These are phyloP conservation scores for Epinephelus lanceolatus DNA, from an alignment of 2,113 vertebrate genomes.

Conservation along the genomic window DNA sequence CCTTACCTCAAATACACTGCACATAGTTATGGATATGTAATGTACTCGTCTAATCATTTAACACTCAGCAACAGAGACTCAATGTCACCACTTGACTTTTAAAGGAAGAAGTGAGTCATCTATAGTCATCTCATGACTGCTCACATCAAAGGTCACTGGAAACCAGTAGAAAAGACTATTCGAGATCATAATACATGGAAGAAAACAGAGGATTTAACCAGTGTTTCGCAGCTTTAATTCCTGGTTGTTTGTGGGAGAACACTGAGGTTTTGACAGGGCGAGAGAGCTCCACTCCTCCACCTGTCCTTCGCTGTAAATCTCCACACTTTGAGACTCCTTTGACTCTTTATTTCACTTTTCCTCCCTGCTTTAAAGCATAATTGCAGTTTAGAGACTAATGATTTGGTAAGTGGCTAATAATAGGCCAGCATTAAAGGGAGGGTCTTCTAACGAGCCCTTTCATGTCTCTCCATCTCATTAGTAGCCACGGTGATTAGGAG, in stretches of 20 bases:
- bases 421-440: constrained; percentile 59
- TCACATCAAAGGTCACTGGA: not conserved
- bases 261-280: not conserved
- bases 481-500: constrained; percentile 71
- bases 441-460: constrained; percentile 73
- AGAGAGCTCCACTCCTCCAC: constrained; percentile 1
- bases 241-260: not conserved
- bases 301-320: not conserved
- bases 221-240: not conserved
- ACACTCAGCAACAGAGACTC: too few relatives aligned
- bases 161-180: not conserved
- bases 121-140: not conserved
- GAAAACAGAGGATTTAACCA: not conserved
- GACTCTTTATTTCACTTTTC: constrained; percentile 39
- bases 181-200: not conserved
- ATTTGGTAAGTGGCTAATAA: constrained; percentile 74
- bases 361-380: constrained; percentile 51
- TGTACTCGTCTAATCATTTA: too few relatives aligned
- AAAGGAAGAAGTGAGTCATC: not conserved
- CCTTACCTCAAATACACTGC: not conserved
- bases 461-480: constrained; percentile 82
- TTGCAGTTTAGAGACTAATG: constrained; percentile 75
- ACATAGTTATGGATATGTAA: not conserved
- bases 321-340: not conserved
- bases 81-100: not conserved